These are phyloP conservation scores for Rutilus rutilus DNA, from an alignment of 2,113 vertebrate species.

Conservation along the genomic window DNA sequence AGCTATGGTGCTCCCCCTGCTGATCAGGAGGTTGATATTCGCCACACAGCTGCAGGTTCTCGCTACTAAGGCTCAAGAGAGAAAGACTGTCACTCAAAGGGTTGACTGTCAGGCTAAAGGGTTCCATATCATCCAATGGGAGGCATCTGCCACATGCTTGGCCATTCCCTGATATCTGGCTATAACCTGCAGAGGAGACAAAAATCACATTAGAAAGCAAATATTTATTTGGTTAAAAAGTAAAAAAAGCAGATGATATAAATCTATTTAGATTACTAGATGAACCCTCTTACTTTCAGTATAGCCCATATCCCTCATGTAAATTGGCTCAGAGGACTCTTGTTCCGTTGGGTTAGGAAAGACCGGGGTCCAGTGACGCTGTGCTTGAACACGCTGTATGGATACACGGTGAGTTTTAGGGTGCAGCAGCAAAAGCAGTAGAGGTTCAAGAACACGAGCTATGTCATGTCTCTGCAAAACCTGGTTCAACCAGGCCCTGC, in stretches of 20 bases:
- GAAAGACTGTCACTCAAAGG: constrained; percentile 94
- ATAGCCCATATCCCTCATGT: constrained; percentile 80
- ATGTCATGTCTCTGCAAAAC: constrained; percentile 98
- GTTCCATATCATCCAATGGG: constrained; percentile 90
- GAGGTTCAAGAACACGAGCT: constrained; percentile 92
- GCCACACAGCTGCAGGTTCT: constrained; percentile 87
- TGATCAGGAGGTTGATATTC: constrained; percentile 88
- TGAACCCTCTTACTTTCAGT: constrained; percentile 78
- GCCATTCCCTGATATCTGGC: constrained; percentile 69
- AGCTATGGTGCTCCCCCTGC: constrained; percentile 88
- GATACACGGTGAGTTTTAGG: constrained; percentile 97
- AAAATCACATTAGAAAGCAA: not conserved
- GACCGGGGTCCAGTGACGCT: constrained; percentile 85
- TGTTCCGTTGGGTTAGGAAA: constrained; percentile 65
- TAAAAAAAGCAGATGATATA: not conserved
- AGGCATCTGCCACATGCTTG: constrained; percentile 77
- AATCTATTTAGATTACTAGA: not conserved
- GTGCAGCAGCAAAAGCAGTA: constrained; percentile 92
- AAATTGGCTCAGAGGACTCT: constrained; percentile 67
- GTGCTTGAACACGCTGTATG: constrained; percentile 93
- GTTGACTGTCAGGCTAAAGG: constrained; percentile 95
- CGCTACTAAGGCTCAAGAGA: constrained; percentile 93
- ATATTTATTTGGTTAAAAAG: not conserved
- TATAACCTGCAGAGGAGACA: constrained; percentile 71
- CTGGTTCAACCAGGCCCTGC: constrained; percentile 96